A percentile compares a stretch with the other conserved stretches of the same genome.
phyloP scores from a whole-genome alignment of 64 coral and sea anemone genomes.

The Trachythela sp. region DNA sequence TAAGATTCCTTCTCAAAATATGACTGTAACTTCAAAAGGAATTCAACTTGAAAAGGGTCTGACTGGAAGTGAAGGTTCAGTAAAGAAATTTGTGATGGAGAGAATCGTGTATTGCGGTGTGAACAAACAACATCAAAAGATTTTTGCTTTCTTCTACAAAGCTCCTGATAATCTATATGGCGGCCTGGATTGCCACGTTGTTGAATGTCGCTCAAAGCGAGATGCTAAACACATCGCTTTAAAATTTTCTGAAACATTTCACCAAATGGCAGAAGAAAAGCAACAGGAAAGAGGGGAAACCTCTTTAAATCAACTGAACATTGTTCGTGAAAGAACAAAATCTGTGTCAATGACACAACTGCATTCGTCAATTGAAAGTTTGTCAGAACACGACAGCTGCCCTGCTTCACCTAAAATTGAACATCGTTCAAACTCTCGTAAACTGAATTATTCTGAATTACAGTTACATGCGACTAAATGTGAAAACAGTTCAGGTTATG shows the following conservation, averaged over 20 bases:
- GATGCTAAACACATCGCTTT: slow-evolving; percentile 1
- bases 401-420: neutral
- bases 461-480: neutral
- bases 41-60: neutral
- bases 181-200: neutral
- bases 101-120: slow-evolving; percentile 13
- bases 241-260: neutral
- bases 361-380: neutral
- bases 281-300: neutral
- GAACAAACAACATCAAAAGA: neutral
- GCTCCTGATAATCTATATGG: slow-evolving; percentile 15
- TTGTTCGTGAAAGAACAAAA: no score
- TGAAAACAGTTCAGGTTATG: slow-evolving; percentile 15
- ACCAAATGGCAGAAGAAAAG: neutral
- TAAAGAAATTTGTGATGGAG: neutral
- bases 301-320: neutral
- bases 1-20: neutral
- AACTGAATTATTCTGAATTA: neutral
- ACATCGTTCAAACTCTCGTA: neutral
- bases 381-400: neutral
- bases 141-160: neutral
- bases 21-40: neutral
- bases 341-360: neutral
- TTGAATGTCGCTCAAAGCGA: neutral
- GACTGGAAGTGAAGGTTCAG: neutral